A percentile compares a stretch with the other conserved stretches of the same genome.
phyloP scores from a whole-genome alignment of 2,888 invertebrate genomes.

The Meta bourneti region DNA sequence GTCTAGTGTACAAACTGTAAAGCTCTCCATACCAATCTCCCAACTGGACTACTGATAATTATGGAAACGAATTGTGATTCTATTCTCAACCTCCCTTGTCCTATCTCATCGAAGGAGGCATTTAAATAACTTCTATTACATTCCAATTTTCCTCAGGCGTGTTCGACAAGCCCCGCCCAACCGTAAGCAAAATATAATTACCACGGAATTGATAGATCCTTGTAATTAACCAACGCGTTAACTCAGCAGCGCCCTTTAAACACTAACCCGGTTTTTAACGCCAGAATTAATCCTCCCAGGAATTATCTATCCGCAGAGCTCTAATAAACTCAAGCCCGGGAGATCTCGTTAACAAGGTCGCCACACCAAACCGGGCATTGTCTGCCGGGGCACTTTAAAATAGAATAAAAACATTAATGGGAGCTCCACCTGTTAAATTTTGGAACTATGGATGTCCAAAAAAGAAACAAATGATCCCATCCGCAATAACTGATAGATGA shows the following conservation, averaged over 20 bases:
- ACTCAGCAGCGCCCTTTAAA: not conserved
- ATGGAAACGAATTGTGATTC: not conserved
- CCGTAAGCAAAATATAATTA: conserved; percentile 52
- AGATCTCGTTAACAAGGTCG: conserved; percentile 53
- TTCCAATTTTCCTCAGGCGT: conserved; percentile 18
- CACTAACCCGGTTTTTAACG: conserved; percentile 62
- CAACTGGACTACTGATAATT: not conserved
- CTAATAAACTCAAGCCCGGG: conserved; percentile 24
- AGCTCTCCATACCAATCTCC: not conserved
- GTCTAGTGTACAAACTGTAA: too few relatives aligned
- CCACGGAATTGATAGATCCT: conserved; percentile 36
- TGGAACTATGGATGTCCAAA: conserved; percentile 11
- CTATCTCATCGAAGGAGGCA: not conserved
- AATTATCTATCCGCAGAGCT: conserved; percentile 25
- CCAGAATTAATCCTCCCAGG: conserved; percentile 19
- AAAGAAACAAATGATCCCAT: conserved; percentile 8
- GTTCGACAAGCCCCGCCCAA: conserved; percentile 8
- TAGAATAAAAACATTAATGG: conserved; percentile 6
- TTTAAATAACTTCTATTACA: conserved; percentile 29
- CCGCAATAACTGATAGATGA: conserved; percentile 31
- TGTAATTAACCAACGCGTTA: conserved; percentile 21
- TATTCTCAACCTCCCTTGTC: not conserved
- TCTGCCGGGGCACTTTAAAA: conserved; percentile 26
- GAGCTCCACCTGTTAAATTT: conserved; percentile 29
- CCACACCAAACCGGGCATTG: conserved; percentile 16